Conservation (phyloP, 2,113 vertebrate species). For the Myodes glareolus region DNA sequence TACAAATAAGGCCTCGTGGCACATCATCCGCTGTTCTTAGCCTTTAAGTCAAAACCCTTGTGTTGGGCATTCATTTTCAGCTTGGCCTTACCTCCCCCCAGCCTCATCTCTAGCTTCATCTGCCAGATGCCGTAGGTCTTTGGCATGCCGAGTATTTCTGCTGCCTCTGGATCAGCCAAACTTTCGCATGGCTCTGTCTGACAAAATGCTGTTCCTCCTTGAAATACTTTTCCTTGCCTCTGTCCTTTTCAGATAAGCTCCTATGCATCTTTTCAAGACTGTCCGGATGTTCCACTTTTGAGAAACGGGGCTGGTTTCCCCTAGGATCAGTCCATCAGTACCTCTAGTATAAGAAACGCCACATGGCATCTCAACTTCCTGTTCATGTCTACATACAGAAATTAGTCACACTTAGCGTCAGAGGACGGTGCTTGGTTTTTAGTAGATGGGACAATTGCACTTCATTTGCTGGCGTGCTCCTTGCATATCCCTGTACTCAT, state of each 20-base stretch:
- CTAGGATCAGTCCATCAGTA: conserved; percentile 52
- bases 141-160: background rate
- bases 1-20: background rate
- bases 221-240: conserved; percentile 5
- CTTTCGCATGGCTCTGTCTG: background rate
- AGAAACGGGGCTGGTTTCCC: conserved; percentile 63
- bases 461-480: background rate
- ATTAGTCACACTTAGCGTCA: conserved; percentile 27
- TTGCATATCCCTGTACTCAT: background rate
- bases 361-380: conserved; percentile 45
- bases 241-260: conserved; percentile 48
- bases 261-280: conserved; percentile 42
- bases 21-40: background rate
- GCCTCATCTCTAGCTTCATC: conserved; percentile 16
- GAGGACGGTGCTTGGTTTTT: background rate
- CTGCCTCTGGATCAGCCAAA: background rate
- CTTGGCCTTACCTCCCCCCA: background rate
- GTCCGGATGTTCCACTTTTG: conserved; percentile 35
- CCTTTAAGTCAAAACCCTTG: background rate
- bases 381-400: conserved; percentile 44
- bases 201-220: background rate
- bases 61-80: background rate
- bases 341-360: conserved; percentile 54
- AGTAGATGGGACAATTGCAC: conserved; percentile 11
- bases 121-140: background rate